phyloP scores from a whole-genome alignment of 2,113 vertebrate genomes.

The Sclerurus mexicanus region DNA sequence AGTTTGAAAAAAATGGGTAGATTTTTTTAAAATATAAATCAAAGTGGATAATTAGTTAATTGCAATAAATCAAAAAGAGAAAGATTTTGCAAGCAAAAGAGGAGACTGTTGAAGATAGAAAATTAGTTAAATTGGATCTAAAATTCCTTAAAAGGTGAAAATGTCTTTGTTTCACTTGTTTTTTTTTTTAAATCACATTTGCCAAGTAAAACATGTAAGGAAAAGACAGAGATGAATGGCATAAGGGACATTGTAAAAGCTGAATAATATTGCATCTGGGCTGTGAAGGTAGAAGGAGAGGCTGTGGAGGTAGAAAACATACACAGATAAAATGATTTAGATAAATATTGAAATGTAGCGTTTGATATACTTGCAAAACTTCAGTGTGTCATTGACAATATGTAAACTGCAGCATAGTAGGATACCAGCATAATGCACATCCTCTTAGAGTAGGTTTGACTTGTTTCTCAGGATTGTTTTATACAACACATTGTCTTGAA shows the following conservation, averaged over 20 bases:
- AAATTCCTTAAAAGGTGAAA: background rate
- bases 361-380: background rate
- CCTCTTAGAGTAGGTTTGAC: background rate
- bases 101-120: background rate
- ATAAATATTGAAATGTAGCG: background rate
- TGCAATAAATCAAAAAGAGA: background rate
- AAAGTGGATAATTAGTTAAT: background rate
- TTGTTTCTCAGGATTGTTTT: constrained; percentile 6
- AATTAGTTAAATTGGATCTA: background rate
- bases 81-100: background rate
- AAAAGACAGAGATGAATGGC: background rate
- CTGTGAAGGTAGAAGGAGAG: too few species aligned
- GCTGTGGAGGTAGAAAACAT: background rate
- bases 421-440: background rate
- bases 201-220: background rate
- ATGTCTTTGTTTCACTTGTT: background rate
- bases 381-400: background rate
- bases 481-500: background rate
- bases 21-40: background rate
- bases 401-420: background rate
- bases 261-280: background rate
- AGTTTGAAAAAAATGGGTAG: background rate
- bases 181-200: background rate
- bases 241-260: background rate
- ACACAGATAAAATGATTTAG: background rate